Base-by-base conservation (phyloP, 1,140 invertebrate species). In the Formica exsecta region DNA sequence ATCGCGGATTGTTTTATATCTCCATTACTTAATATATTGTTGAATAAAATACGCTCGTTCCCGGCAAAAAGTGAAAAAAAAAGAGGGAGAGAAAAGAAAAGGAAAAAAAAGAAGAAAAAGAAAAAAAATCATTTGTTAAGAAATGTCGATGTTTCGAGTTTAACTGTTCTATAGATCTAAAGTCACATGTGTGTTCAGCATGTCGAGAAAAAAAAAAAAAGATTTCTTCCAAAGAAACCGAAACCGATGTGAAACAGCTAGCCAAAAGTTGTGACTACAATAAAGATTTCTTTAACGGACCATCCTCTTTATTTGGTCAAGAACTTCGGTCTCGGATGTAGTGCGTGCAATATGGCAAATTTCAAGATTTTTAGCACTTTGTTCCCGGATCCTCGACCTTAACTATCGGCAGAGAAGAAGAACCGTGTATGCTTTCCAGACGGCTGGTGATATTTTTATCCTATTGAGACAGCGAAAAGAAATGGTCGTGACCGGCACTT, bases 391-490 rank as follows among this genome's bases (percentile, higher is more conserved):
- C 38, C 51, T 51, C 65, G 41, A 29, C 36, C 25, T 44, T 36
- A 32, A 29, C 19, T 44, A 36, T 5, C 3, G 13, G 3, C 29
- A 48, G 44, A 22, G 29, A 48, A 29, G 19, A 25, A 57, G 13
- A 9, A 29, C 44, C 71, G 41, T 51, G 51, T 16, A 13, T 0
- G 65, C 70, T 57, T 76, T 29, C 29, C 54, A 81, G 61, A 62
- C 75, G 66, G 36, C 9, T 22, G 61, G 29, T 74, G 59, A 4
- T 70, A 80, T 90, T 87, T 90, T 88, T 83, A 44, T 13, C 7
- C 74, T 88, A 85, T 80, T 68, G 80, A 80, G 9, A 85, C 73
- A 41, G 48, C 66, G 85, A 83, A 89, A 91, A 91, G 76, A 87
- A 89, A 62, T 76, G 59, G 32, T 25, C 62, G 57, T 62, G 41